Evolutionary conservation across 2,888 invertebrate species (phyloP).

Genomic region (Schizaphis graminum): DNA sequence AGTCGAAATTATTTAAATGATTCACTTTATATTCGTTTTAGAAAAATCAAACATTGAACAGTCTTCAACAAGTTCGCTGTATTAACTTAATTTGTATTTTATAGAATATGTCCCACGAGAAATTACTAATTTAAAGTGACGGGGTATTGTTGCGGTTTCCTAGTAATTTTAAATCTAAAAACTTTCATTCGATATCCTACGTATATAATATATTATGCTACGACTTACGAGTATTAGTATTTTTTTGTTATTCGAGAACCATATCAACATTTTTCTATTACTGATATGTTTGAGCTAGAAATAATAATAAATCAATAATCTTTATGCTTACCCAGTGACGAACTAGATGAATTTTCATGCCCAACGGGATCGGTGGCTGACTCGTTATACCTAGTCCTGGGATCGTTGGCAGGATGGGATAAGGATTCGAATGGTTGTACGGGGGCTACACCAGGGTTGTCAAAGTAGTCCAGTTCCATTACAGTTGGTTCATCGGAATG

Average conservation of each 20-base stretch:
- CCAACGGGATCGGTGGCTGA: constrained; percentile 19
- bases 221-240: neutral
- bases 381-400: constrained; percentile 53
- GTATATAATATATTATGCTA: neutral
- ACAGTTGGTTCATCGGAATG: constrained; percentile 79
- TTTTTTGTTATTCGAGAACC: constrained; percentile 21
- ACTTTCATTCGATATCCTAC: neutral
- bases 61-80: neutral
- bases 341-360: constrained; percentile 43
- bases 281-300: neutral
- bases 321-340: constrained; percentile 48
- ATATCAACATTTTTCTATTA: neutral
- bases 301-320: neutral
- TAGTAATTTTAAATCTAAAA: neutral
- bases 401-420: constrained; percentile 54
- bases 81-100: constrained; percentile 13
- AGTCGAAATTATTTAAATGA: neutral
- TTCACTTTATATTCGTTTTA: neutral
- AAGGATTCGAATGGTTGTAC: constrained; percentile 67
- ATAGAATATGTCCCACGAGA: neutral
- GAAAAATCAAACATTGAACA: neutral
- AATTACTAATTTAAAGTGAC: neutral
- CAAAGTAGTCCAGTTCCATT: constrained; percentile 72
- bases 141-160: neutral
- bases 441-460: constrained; percentile 72